A percentile compares a stretch with the other conserved stretches of the same genome.
These are phyloP conservation scores for Leucania comma DNA, from an alignment of 2,888 invertebrate genomes.

Conservation along the genomic window DNA sequence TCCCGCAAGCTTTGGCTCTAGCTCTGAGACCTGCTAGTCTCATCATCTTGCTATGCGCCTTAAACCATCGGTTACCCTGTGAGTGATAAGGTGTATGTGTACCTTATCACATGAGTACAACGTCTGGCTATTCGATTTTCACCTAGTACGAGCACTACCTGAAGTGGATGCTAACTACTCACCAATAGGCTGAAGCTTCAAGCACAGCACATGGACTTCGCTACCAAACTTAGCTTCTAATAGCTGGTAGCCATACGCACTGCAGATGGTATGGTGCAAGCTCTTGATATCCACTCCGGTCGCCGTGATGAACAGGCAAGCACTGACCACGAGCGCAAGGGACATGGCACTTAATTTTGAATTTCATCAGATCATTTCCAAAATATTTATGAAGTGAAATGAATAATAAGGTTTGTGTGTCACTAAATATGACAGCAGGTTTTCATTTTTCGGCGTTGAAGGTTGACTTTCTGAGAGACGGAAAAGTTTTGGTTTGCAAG, in stretches of 20 bases:
- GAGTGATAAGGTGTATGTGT: too few species aligned
- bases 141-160: too few species aligned
- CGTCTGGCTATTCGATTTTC: too few species aligned
- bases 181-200: conserved; percentile 77
- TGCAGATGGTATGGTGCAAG: conserved; percentile 61
- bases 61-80: too few species aligned
- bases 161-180: conserved; percentile 18
- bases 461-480: background rate
- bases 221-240: conserved; percentile 79
- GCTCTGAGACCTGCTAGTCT: too few species aligned
- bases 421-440: conserved; percentile 10
- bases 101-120: too few species aligned
- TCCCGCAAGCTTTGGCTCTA: too few species aligned
- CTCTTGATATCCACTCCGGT: conserved; percentile 20
- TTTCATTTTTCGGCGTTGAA: conserved; percentile 1
- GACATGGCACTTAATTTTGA: conserved; percentile 57
- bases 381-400: conserved; percentile 21
- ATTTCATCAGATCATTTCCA: conserved; percentile 52
- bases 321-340: conserved; percentile 34
- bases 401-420: conserved; percentile 5
- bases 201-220: conserved; percentile 78
- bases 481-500: background rate
- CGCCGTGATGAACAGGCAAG: conserved; percentile 37
- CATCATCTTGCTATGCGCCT: too few species aligned
- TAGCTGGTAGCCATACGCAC: conserved; percentile 72